Evolutionary conservation across 2,888 invertebrate genomes (phyloP).

Genomic region (Nasonia oneida): DNA sequence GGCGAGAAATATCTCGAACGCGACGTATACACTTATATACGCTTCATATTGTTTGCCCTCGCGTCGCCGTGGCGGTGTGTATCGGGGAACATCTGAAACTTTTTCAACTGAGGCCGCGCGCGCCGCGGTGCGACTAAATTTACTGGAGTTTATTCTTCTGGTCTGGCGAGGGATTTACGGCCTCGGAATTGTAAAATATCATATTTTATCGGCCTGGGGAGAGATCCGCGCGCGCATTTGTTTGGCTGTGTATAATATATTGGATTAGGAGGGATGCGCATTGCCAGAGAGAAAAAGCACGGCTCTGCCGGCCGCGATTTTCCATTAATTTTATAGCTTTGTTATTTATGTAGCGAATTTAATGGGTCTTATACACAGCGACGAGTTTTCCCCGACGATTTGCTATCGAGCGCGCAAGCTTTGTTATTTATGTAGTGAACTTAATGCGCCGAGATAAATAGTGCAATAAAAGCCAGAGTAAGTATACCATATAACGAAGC

Average conservation of each 20-base stretch:
- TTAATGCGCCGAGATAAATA: constrained; percentile 17
- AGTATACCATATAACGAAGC: neutral
- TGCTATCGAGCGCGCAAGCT: neutral
- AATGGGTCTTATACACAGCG: constrained; percentile 3
- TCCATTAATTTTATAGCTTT: constrained; percentile 51
- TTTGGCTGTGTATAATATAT: constrained; percentile 44
- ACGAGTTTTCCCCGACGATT: neutral
- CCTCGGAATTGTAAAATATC: constrained; percentile 56
- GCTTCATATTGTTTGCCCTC: constrained; percentile 25
- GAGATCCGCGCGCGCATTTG: constrained; percentile 1
- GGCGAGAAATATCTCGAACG: constrained; percentile 55
- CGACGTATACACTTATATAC: neutral
- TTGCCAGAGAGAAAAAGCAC: constrained; percentile 3
- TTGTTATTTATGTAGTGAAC: constrained; percentile 41
- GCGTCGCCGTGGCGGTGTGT: neutral
- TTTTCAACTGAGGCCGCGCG: constrained; percentile 49
- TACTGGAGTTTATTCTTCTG: constrained; percentile 61
- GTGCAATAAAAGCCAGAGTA: neutral
- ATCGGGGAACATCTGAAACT: constrained; percentile 53
- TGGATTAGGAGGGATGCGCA: constrained; percentile 45
- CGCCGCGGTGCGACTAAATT: constrained; percentile 49
- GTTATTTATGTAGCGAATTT: constrained; percentile 50
- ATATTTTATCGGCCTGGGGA: constrained; percentile 53
- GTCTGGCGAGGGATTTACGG: constrained; percentile 44
- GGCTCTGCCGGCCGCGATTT: constrained; percentile 44